Base-by-base conservation (phyloP, 2,113 vertebrate species). In the Columba livia region DNA sequence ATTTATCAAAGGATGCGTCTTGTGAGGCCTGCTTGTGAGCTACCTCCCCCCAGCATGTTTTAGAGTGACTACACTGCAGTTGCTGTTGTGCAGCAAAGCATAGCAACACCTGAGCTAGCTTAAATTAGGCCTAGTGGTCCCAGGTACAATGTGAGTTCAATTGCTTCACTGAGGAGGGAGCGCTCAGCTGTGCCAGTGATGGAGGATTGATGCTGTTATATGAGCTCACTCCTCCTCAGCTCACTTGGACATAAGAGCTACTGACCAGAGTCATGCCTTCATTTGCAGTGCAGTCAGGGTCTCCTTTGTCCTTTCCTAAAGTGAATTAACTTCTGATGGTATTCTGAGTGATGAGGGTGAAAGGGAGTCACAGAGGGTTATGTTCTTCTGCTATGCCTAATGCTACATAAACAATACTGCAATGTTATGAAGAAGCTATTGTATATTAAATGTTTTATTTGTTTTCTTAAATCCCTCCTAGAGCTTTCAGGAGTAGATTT, bases 1-100 rank as follows among this genome's bases (percentile, higher is more conserved):
- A 71, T 87, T 79, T 96, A 84, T 82, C 81, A 79, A 84, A 95
- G 34, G 42, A 78, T 29, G 51, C 47, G 38, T 71, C 72, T 79
- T 71, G 38, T 5, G 2, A 94, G n/a, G 12, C 17, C 32, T 64
- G 25, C 21, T 73, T 47, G 53, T 53, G 54, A 34, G 24, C 24
- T 79, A 61, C n/a, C 9, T 86, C 31, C 48, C 7, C 4, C 2
- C 31, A 47, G 29, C 10, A 28, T 26, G 15, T 54, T 94, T 89
- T 34, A 67, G 31, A 44, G 11, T 44, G 17, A n/a, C 51, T 70
- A 8, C 40, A 6, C 29, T 36, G 34, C 25, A 67, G 23, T 6
- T 85, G 11, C 28, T 67, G 1, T 12, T 75, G 34, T 32, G 36
- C 61, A 70, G 21, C 26, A n/a, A 66, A 66, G 31, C 28, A n/a